Base-by-base conservation (phyloP, 2,113 vertebrate species). In the Rattus rattus region DNA sequence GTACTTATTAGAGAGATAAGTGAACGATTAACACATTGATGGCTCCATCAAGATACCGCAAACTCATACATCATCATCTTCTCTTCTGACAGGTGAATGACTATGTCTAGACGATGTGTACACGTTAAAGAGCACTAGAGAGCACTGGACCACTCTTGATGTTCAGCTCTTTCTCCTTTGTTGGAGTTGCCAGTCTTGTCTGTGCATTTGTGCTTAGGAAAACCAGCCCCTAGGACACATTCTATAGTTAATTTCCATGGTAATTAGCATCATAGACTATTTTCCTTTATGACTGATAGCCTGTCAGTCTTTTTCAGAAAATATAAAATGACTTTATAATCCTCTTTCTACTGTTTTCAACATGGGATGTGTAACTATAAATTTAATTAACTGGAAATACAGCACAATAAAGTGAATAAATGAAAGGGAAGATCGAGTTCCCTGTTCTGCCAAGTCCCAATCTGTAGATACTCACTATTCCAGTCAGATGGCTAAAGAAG, bases 21-120 rank as follows among this genome's bases (percentile, higher is more conserved):
- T 92, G 77, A 95, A 70, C 65, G 88, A 63, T 92, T 97, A 94
- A 94, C 88, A 92, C 88, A 91, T 83, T 94, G 91, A 96, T 85
- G 94, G 92, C 65, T 96, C 76, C 84, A 73, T 69, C 81, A 90
- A 86, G 91, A 86, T 96, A 20, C 69, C 77, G 30, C n/a, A 77
- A 24, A 76, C 26, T 80, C 49, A 72, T 88, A 91, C 92, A 73
- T 83, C 36, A 88, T 92, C 12, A 88, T 92, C 12, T 92, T 73
- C 39, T 36, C 88, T 92, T 79, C 36, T 94, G 81, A 79, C 33
- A 96, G 56, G 47, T 36, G 81, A 95, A 14, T 36, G 81, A 94
- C 10, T 94, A 86, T 84, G 79, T 90, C 47, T 75, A 75, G 59
- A 73, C 22, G 70, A 16, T 61, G 19, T 49, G 19, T 20, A 43